Base-by-base conservation (phyloP, 1,140 invertebrate genomes). In the Daktulosphaira vitifoliae region DNA sequence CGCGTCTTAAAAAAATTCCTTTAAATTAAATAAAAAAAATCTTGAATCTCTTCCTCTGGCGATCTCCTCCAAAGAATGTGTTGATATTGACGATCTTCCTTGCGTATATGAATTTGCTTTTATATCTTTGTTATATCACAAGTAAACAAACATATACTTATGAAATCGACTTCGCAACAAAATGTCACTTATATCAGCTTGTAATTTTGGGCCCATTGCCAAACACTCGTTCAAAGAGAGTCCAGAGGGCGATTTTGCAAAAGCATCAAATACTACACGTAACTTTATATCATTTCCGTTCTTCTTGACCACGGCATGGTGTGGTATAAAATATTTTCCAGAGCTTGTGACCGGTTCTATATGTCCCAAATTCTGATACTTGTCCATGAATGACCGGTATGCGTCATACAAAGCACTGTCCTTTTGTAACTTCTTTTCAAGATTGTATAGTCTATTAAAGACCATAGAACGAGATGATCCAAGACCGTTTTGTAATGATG, bases 51-150 rank as follows among this genome's bases (percentile, higher is more conserved):
- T n/a, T n/a, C n/a, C n/a, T n/a, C n/a, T n/a, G n/a, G n/a, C n/a
- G n/a, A n/a, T n/a, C n/a, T n/a, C n/a, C n/a, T n/a, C n/a, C n/a
- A n/a, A n/a, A n/a, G n/a, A n/a, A n/a, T n/a, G n/a, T n/a, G n/a
- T n/a, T n/a, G n/a, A n/a, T n/a, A n/a, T n/a, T n/a, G n/a, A n/a
- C n/a, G n/a, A n/a, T n/a, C n/a, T n/a, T n/a, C n/a, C n/a, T n/a
- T n/a, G n/a, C n/a, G n/a, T n/a, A n/a, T n/a, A n/a, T n/a, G n/a
- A n/a, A n/a, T n/a, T n/a, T n/a, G n/a, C n/a, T n/a, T n/a, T 65
- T 73, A 75, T 73, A 76, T 76, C 68, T 78, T 75, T 25, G 68
- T 65, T 3, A 77, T 72, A 65, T 77, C 76, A n/a, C n/a, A n/a
- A n/a, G 7, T 70, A 73, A 8, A 68, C 70, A n/a, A 74, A 62